Percentiles rank a stretch among this genome's conserved stretches.
Conservation (phyloP, 2,797 vertebrate species). For the Macroramphosus scolopax region DNA sequence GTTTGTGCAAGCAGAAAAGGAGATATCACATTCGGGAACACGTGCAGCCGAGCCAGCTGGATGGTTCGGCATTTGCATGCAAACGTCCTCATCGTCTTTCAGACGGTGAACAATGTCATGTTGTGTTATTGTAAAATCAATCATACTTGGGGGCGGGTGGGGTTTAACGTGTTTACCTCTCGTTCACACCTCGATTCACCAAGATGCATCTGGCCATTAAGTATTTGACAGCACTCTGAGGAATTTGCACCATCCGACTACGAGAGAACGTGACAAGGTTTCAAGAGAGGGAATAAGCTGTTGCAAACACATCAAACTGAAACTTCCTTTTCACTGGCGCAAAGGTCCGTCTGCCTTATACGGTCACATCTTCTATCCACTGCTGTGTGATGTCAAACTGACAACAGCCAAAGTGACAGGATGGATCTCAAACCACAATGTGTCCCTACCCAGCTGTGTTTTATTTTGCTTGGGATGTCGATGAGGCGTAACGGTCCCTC, state of each 20-base stretch:
- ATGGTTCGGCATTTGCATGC: background rate
- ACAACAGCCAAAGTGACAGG: slow-evolving; percentile 20
- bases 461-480: slow-evolving; percentile 45
- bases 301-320: no score
- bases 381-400: slow-evolving; percentile 32
- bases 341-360: background rate
- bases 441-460: background rate
- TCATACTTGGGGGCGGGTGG: background rate
- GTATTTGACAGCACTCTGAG: no score
- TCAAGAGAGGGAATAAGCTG: no score
- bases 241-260: no score
- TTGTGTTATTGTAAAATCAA: no score
- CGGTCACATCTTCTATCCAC: slow-evolving; percentile 21
- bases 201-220: no score
- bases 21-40: background rate
- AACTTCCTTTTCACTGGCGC: slow-evolving; percentile 7
- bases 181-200: no score
- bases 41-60: background rate
- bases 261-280: no score
- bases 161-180: no score
- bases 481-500: slow-evolving; percentile 20
- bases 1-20: background rate
- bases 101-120: background rate
- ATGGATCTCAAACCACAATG: slow-evolving; percentile 12
- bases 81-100: background rate